Evolutionary conservation across 2,113 vertebrate species (phyloP), one percentile per base, ranked within the genome.

Genomic region (Pomatostomus ruficeps): DNA sequence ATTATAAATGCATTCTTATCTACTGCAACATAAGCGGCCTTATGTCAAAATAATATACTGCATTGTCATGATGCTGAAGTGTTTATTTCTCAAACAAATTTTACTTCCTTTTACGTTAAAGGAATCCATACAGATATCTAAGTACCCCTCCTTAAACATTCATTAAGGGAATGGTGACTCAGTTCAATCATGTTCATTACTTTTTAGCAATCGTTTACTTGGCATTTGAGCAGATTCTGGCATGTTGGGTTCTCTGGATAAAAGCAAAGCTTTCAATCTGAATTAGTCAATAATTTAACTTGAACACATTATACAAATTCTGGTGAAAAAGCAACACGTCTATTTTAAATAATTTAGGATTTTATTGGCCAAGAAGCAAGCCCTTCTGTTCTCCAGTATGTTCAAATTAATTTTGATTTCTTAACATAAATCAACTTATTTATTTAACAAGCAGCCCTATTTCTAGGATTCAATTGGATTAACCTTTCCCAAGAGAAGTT

Each of bases 361-460:
- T 87, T 89, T 89, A 89, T 92, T 93, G 94, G 90, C 68, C 54
- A 82, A 88, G 82, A 94, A 87, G 31, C n/a, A 88, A 79, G 49
- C 26, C 79, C 67, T 89, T 93, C 89, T 97, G 75, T 82, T 91
- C 88, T 74, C 49, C 72, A 91, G 78, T 51, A 79, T 73, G 87
- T 80, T 94, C 52, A 35, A 91, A 94, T 79, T 92, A 91, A 85
- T 91, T 85, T 48, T 87, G 46, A 85, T 90, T 90, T 91, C 92
- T 95, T 89, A 90, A 45, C n/a, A 86, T 74, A 91, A 95, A 86
- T 79, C 72, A 90, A 35, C 22, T 88, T 89, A 91, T 85, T 91
- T 93, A 87, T 88, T 83, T 90, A 88, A 52, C 66, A 93, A 88
- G 73, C 54, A 94, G 68, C 28, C 24, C 52, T 66, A 4, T 79